Percentiles rank a stretch among this genome's conserved stretches.
Conservation (phyloP, 1,140 invertebrate species). For the Drosophila gunungcola region DNA sequence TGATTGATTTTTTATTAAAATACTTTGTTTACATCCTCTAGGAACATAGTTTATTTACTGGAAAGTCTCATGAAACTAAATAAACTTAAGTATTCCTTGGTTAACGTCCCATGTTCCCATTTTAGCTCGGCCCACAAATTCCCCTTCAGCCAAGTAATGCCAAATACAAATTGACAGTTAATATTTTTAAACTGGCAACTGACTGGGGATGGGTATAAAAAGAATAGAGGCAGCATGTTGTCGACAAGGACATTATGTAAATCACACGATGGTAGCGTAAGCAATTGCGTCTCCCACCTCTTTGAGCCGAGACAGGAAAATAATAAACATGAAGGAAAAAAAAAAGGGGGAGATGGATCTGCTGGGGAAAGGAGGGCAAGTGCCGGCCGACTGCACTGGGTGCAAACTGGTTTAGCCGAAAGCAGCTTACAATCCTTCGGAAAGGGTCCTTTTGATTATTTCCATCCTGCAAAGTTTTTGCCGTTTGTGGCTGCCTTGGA, state of each 20-base stretch:
- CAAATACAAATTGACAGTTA: slow-evolving; percentile 84
- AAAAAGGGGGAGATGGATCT: slow-evolving; percentile 29
- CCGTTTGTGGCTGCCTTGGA: slow-evolving; percentile 10
- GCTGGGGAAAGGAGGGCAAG: slow-evolving; percentile 23
- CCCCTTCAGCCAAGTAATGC: slow-evolving; percentile 65
- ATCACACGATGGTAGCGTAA: slow-evolving; percentile 51
- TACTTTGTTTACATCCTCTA: background rate
- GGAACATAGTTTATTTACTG: background rate
- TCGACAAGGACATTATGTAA: slow-evolving; percentile 82
- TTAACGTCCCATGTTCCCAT: no score
- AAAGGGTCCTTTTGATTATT: slow-evolving; percentile 56
- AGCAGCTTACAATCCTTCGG: slow-evolving; percentile 36
- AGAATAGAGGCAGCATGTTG: slow-evolving; percentile 19
- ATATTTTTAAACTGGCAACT: slow-evolving; percentile 79
- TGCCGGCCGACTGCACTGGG: slow-evolving; percentile 4
- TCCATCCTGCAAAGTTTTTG: slow-evolving; percentile 22
- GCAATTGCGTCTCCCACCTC: slow-evolving; percentile 28
- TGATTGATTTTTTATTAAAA: no score
- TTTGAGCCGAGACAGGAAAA: slow-evolving; percentile 42
- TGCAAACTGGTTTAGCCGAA: slow-evolving; percentile 16
- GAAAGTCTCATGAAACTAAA: background rate
- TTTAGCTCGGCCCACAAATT: background rate
- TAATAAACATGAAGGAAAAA: slow-evolving; percentile 74
- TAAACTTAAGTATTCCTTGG: background rate
- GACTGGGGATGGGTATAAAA: slow-evolving; percentile 7